phyloP scores from a whole-genome alignment of 2,888 invertebrate genomes.

The Orthosia incerta region DNA sequence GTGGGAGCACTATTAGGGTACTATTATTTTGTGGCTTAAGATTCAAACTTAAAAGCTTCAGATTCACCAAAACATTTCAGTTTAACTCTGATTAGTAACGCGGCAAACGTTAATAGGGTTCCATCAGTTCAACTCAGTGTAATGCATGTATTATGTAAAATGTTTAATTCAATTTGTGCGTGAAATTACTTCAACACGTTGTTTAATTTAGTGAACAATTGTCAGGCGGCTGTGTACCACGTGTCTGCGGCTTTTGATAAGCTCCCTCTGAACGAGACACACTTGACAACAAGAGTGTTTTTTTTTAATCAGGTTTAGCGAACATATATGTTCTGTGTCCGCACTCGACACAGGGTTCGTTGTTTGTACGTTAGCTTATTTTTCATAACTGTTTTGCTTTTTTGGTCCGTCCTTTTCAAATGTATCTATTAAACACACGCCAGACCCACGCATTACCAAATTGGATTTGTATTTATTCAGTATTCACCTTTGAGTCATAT shows the following conservation, averaged over 20 bases:
- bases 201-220: conserved; percentile 9
- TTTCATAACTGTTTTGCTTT: conserved; percentile 8
- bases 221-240: not conserved
- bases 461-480: not conserved
- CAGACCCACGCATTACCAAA: not conserved
- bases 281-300: not conserved
- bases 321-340: not conserved
- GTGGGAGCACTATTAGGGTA: no score
- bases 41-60: not conserved
- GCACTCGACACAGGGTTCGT: not conserved
- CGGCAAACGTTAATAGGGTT: not conserved
- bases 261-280: not conserved
- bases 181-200: conserved; percentile 1
- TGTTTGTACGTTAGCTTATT: not conserved
- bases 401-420: conserved; percentile 1
- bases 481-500: not conserved
- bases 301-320: conserved; percentile 3
- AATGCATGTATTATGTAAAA: conserved; percentile 19
- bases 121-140: not conserved
- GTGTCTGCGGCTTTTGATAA: conserved; percentile 3
- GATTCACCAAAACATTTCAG: not conserved
- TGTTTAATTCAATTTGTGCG: conserved; percentile 7
- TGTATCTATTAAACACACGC: not conserved
- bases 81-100: not conserved
- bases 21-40: not conserved